Evolutionary conservation across 2,113 vertebrate species (phyloP).

Genomic region (Neotoma lepida): DNA sequence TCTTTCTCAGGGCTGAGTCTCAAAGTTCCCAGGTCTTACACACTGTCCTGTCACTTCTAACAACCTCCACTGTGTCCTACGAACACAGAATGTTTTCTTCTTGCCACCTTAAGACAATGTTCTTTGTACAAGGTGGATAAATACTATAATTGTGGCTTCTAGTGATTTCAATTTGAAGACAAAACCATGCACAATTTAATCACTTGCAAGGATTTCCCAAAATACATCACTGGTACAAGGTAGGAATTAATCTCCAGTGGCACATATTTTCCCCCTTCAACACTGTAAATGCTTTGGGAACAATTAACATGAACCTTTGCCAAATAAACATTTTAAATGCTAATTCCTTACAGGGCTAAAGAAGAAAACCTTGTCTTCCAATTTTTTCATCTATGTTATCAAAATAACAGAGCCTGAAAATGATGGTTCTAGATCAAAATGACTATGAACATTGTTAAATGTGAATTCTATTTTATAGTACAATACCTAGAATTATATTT

Average conservation of each 20-base stretch:
- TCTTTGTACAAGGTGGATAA: constrained; percentile 4
- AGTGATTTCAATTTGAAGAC: constrained; percentile 32
- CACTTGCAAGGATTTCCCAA: constrained; percentile 16
- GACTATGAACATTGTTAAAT: not conserved
- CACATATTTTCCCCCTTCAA: not conserved
- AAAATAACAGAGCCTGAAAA: constrained; percentile 16
- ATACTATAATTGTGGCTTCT: not conserved
- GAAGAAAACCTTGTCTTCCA: constrained; percentile 1
- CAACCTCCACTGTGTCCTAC: not conserved
- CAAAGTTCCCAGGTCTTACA: not conserved
- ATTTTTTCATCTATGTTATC: constrained; percentile 9
- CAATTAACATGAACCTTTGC: constrained; percentile 30
- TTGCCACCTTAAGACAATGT: not conserved
- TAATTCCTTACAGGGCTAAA: not conserved
- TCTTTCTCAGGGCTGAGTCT: constrained; percentile 1
- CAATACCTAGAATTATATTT: not conserved
- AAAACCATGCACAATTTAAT: constrained; percentile 3
- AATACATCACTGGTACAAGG: not conserved
- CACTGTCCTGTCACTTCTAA: not conserved
- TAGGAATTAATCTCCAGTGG: constrained; percentile 26
- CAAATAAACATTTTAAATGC: constrained; percentile 30
- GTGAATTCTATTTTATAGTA: constrained; percentile 13
- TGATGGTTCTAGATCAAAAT: constrained; percentile 46
- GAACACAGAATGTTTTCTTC: constrained; percentile 10
- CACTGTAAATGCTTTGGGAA: constrained; percentile 24